Base-by-base conservation (phyloP, 2,113 vertebrate species). In the Sporophila hypoxantha region DNA sequence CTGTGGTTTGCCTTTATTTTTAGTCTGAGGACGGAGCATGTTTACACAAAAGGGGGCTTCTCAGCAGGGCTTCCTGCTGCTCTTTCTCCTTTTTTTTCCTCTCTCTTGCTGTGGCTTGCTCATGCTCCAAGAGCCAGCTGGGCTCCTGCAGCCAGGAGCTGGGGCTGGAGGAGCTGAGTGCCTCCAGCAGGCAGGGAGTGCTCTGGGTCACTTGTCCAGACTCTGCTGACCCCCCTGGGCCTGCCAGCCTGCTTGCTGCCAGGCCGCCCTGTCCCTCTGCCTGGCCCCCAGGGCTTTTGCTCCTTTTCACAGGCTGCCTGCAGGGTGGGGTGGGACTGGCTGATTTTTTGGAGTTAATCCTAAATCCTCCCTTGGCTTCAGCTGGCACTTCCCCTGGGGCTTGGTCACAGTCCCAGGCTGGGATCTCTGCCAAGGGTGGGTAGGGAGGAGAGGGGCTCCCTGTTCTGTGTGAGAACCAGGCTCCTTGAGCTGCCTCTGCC, bases 1-100 rank as follows among this genome's bases (percentile, higher is more conserved):
- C 96, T 95, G 91, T 90, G 94, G 90, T 89, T 95, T 91, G 94
- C 88, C 90, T 96, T 94, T 96, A 96, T 95, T 96, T 96, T 96
- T 96, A 95, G 92, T 71, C 55, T 71, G 90, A 96, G 91, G 92
- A 92, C 23, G n/a, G 85, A 82, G 88, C 8, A 3, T 93, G 93
- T 95, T 96, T 96, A 93, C 88, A 94, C 91, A 94, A 91, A 93
- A 95, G 90, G 90, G 92, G 87, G 87, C 94, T 95, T 93, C 85
- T 93, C 87, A 68, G 93, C 90, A 80, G 67, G 69, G 64, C 57
- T 95, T 90, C 90, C 93, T 46, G 4, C 80, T 76, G 83, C 46
- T 83, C 79, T 92, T 78, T 83, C 71, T 95, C 62, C 25, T 60
- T 50, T 20, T 52, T 60, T 52, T 59, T 21, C 21, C 47, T 60